Evolutionary conservation across 2,113 vertebrate genomes (phyloP).

Genomic region (Actenoides hombroni): DNA sequence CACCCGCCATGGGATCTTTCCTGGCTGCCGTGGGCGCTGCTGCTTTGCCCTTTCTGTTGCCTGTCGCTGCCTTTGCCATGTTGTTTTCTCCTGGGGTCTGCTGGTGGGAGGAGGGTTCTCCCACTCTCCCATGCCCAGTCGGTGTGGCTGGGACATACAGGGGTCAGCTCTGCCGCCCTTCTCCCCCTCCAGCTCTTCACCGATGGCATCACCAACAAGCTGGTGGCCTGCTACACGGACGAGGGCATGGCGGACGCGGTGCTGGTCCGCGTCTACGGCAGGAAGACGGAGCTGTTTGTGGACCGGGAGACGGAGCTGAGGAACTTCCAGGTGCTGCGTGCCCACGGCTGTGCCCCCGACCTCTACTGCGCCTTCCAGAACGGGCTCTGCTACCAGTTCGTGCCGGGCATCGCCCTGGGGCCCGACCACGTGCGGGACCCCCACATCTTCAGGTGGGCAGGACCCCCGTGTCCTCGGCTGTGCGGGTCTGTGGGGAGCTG

Average conservation of each 20-base stretch:
- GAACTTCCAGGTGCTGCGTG: conserved; percentile 93
- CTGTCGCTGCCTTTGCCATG: accelerated
- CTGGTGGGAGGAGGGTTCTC: not conserved
- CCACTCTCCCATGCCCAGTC: accelerated
- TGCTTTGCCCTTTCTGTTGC: accelerated
- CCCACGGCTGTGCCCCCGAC: conserved; percentile 90
- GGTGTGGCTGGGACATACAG: accelerated
- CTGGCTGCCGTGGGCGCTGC: accelerated
- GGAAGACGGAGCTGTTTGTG: conserved; percentile 92
- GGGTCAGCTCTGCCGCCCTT: accelerated
- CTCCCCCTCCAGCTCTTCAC: conserved; percentile 84
- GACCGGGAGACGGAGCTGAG: conserved; percentile 93
- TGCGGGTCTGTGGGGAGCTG: not conserved
- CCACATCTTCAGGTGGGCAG: conserved; percentile 83
- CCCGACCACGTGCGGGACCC: conserved; percentile 89
- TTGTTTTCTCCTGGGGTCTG: not conserved
- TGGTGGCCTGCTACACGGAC: conserved; percentile 90
- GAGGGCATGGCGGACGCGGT: conserved; percentile 86
- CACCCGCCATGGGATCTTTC: accelerated
- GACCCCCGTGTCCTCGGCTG: accelerated
- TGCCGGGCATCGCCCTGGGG: conserved; percentile 89
- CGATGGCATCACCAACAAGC: conserved; percentile 97
- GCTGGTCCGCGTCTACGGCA: conserved; percentile 91
- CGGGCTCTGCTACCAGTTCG: conserved; percentile 95
- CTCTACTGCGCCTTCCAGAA: conserved; percentile 98